Evolutionary conservation across 2,888 invertebrate genomes (phyloP).

Genomic region (Noctua pronuba): DNA sequence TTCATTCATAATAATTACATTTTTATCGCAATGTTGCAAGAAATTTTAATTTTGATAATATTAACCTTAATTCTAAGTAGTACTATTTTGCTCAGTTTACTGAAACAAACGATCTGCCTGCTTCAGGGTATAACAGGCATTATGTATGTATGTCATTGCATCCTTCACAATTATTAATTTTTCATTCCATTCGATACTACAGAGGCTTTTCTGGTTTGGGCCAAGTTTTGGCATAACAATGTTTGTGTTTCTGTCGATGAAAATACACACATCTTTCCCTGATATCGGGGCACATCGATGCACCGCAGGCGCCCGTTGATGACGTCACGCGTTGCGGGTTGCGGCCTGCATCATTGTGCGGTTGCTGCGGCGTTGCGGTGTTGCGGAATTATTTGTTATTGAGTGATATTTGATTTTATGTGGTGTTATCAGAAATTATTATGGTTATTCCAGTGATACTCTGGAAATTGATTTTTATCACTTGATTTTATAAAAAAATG

Average conservation of each 20-base stretch:
- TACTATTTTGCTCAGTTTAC: neutral
- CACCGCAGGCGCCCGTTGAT: constrained; percentile 3
- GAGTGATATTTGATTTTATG: constrained; percentile 29
- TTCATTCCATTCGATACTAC: neutral
- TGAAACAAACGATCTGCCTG: neutral
- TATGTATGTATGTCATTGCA: neutral
- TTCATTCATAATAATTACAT: neutral
- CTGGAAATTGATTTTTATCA: too few relatives aligned
- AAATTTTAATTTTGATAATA: neutral
- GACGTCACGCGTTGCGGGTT: constrained; percentile 37
- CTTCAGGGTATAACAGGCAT: neutral
- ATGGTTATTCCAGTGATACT: neutral
- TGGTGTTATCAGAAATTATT: constrained; percentile 13
- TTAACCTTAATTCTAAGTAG: neutral
- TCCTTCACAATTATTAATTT: neutral
- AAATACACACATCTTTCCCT: neutral
- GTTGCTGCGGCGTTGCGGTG: constrained; percentile 25
- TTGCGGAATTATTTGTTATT: constrained; percentile 45
- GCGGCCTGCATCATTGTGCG: constrained; percentile 35
- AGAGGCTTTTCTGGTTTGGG: neutral
- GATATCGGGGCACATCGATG: neutral
- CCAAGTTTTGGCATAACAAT: neutral
- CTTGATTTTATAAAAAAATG: neutral
- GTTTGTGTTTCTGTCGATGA: neutral
- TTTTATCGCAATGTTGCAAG: neutral